Evolutionary conservation across 1,140 invertebrate genomes (phyloP), one percentile per base, ranked within the genome.

Genomic region (Nasonia longicornis): DNA sequence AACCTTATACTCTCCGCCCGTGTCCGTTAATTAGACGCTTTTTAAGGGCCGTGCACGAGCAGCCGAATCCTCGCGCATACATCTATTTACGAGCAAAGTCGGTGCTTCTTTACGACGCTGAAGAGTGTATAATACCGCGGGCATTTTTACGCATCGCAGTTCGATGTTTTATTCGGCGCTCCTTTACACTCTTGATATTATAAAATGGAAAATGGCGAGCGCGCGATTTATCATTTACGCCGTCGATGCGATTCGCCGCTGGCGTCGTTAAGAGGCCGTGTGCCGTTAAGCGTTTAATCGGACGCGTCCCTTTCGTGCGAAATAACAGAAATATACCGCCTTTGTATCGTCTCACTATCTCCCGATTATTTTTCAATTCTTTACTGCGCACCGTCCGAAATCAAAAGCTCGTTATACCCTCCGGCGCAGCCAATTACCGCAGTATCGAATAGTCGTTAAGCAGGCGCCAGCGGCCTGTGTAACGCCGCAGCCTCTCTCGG

Each of bases 371-470:
- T 74, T 80, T 80, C 79, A 80, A 81, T 71, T 71, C 74, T 77
- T 81, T 42, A 42, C 10, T 42, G 10, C 38, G 77, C 48, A 52
- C 16, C 48, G 42, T 26, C 26, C 64, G 48, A 77, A 81, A 81
- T 84, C 77, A 79, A 82, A 83, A 84, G 77, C 85, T 85, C 83
- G 83, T 84, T 84, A 84, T 77, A 52, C 63, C 58, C 67, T 82
- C 73, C 72, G 22, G 20, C 2, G 26, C 64, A 74, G 80, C 35
- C 82, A 87, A 86, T 87, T 86, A 88, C 77, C 77, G 45, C 63
- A 70, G 82, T 86, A 87, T 87, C 84, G 85, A 85, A 85, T 85
- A 81, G 83, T 87, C 87, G 86, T 87, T 87, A 88, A 84, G 83
- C 82, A 77, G 35, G 35, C 31, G 80, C 70, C 87, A 85, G 80